These are phyloP conservation scores for Acipenser ruthenus DNA, from an alignment of 2,797 vertebrate species.

Conservation along the genomic window DNA sequence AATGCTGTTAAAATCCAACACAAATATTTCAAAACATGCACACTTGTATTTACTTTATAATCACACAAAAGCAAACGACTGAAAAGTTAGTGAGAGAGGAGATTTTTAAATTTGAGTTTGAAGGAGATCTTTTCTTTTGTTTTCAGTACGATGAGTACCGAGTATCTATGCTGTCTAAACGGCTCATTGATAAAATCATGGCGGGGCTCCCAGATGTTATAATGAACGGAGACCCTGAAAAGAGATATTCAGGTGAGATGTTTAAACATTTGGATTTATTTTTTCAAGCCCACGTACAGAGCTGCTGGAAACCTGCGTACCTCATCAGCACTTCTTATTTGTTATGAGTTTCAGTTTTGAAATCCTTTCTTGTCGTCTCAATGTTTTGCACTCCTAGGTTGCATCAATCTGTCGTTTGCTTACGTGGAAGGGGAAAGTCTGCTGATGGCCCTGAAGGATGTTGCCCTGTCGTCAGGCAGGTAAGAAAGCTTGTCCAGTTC, in stretches of 20 bases:
- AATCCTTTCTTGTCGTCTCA: background rate
- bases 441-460: conserved; percentile 93
- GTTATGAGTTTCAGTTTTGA: background rate
- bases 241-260: conserved; percentile 76
- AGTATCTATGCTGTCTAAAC: conserved; percentile 70
- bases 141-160: conserved; percentile 79
- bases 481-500: conserved; percentile 34
- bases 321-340: too few relatives aligned
- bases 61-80: too few relatives aligned
- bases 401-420: conserved; percentile 89
- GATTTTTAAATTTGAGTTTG: too few relatives aligned
- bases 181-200: conserved; percentile 72
- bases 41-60: too few relatives aligned
- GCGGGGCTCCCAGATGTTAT: conserved; percentile 75
- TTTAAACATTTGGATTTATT: too few relatives aligned
- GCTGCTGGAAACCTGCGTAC: too few relatives aligned
- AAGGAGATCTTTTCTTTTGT: conserved; percentile 10
- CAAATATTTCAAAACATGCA: too few relatives aligned
- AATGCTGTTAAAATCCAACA: too few relatives aligned
- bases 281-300: too few relatives aligned
- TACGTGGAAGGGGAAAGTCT: conserved; percentile 97
- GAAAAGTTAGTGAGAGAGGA: too few relatives aligned
- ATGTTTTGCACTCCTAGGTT: conserved; percentile 56
- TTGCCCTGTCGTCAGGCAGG: conserved; percentile 95
- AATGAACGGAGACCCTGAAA: conserved; percentile 82